phyloP scores from a whole-genome alignment of 2,888 invertebrate genomes.

The Epinotia brunnichana region DNA sequence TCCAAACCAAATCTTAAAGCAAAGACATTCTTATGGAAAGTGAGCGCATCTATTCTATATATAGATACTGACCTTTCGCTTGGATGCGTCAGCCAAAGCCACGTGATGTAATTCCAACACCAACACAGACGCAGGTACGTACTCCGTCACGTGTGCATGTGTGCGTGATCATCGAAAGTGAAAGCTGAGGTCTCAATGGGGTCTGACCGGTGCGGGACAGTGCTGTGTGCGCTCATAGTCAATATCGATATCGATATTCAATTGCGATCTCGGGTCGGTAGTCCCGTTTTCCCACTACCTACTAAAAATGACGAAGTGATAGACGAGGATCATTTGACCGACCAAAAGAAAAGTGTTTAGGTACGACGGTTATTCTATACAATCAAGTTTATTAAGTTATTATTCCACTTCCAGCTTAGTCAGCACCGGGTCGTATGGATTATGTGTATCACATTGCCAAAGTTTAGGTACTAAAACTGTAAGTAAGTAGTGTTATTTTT shows the following conservation, averaged over 20 bases:
- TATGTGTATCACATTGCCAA: too few relatives aligned
- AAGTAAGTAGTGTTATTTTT: too few relatives aligned
- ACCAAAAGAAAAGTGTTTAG: too few relatives aligned
- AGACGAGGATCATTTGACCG: too few relatives aligned
- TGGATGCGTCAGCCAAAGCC: slow-evolving; percentile 77
- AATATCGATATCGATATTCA: slow-evolving; percentile 52
- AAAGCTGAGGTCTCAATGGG: slow-evolving; percentile 73
- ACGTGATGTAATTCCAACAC: slow-evolving; percentile 71
- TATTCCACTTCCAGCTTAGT: too few relatives aligned
- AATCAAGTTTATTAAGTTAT: too few relatives aligned
- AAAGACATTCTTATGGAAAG: slow-evolving; percentile 71
- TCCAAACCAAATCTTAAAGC: slow-evolving; percentile 59
- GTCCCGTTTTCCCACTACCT: not conserved
- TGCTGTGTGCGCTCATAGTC: slow-evolving; percentile 49
- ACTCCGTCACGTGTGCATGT: slow-evolving; percentile 48
- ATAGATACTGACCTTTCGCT: slow-evolving; percentile 80
- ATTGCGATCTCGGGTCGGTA: not conserved
- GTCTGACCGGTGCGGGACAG: slow-evolving; percentile 61
- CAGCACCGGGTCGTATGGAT: too few relatives aligned
- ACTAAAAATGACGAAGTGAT: too few relatives aligned
- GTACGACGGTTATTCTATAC: too few relatives aligned
- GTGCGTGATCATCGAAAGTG: slow-evolving; percentile 76
- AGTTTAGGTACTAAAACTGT: too few relatives aligned
- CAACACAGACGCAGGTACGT: slow-evolving; percentile 56
- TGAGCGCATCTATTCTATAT: slow-evolving; percentile 68